Percentiles rank a stretch among this genome's conserved stretches.
phyloP scores from a whole-genome alignment of 1,140 invertebrate genomes.

The Bombus pascuorum region DNA sequence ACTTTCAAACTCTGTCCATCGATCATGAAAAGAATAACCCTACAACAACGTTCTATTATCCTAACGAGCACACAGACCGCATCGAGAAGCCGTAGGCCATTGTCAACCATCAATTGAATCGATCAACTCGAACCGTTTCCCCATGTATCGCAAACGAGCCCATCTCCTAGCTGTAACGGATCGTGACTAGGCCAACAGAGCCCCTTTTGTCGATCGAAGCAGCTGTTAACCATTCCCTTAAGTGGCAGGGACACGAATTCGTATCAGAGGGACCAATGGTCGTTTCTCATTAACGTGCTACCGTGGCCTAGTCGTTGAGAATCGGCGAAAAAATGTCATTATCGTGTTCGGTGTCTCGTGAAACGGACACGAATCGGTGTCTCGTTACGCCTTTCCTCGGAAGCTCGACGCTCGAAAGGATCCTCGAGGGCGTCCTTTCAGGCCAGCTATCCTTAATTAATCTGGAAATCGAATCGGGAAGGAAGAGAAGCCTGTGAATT shows the following conservation, averaged over 20 bases:
- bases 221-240: background rate
- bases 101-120: background rate
- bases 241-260: constrained; percentile 8
- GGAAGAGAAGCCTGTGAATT: constrained; percentile 34
- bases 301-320: constrained; percentile 22
- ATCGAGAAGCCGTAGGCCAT: background rate
- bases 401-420: constrained; percentile 48
- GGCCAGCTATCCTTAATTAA: constrained; percentile 68
- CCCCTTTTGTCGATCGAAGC: background rate
- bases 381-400: constrained; percentile 55
- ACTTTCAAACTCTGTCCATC: too few species aligned
- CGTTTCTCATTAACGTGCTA: constrained; percentile 29
- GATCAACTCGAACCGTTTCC: background rate
- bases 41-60: background rate
- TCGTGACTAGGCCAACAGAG: too few species aligned
- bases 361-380: constrained; percentile 63
- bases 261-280: background rate
- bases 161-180: background rate
- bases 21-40: background rate
- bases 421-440: constrained; percentile 63
- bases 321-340: constrained; percentile 64
- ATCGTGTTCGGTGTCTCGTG: constrained; percentile 65
- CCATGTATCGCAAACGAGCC: background rate
- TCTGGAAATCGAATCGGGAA: constrained; percentile 67
- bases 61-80: background rate